phyloP scores from a whole-genome alignment of 2,113 vertebrate genomes.

The Desmodus rotundus region DNA sequence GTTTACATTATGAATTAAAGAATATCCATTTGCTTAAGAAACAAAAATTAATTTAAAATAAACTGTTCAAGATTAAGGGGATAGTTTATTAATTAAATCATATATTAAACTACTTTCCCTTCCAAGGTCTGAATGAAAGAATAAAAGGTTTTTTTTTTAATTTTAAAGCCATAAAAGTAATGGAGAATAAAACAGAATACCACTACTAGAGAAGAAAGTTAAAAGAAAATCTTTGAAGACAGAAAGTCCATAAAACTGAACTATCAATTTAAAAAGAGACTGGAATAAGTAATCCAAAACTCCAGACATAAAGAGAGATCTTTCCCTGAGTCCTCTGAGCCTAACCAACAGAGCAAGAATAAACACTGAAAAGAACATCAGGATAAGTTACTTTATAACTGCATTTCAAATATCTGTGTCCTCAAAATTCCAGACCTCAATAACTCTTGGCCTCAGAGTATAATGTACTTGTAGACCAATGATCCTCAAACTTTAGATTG shows the following conservation, averaged over 20 bases:
- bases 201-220: not conserved
- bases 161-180: not conserved
- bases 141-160: not conserved
- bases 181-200: not conserved
- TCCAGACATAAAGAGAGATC: not conserved
- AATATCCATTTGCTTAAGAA: not conserved
- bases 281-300: not conserved
- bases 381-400: not conserved
- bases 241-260: not conserved
- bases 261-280: not conserved
- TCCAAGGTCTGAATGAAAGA: not conserved
- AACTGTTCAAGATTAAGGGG: not conserved
- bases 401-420: not conserved
- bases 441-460: not conserved
- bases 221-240: not conserved
- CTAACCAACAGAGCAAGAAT: not conserved
- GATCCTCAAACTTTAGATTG: not conserved
- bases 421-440: not conserved
- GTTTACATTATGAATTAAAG: not conserved
- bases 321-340: not conserved
- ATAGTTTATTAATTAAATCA: not conserved
- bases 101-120: not conserved
- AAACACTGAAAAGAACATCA: not conserved
- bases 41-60: slow-evolving; percentile 21
- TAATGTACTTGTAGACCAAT: not conserved